Base-by-base conservation (phyloP, 2,888 invertebrate species). In the Anorthoa munda region DNA sequence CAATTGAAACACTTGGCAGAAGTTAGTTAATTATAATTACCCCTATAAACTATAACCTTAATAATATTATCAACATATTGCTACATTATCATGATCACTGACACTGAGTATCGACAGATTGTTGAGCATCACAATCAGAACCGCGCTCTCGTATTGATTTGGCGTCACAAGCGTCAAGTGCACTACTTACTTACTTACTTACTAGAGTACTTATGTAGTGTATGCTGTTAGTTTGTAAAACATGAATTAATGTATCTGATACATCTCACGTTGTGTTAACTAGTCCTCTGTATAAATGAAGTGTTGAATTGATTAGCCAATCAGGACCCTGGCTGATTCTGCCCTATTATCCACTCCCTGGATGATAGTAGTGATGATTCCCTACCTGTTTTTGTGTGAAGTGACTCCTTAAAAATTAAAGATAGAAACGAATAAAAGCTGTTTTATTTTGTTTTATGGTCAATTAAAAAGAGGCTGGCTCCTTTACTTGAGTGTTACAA, bases 151-250 rank as follows among this genome's bases (percentile, higher is more conserved):
- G 23, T 39, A 46, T 31, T 4, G 58, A 11, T 55, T 48, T 79
- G 69, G 71, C 84, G 81, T 80, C 76, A 68, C 69, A 39, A 26
- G 55, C 65, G 65, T 73, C 81, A 72, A 83, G 70, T 67, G 60
- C 66, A 56, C 2, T 2, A 12, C 12, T 12, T 1, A 39, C 13
- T 12, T 1, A 39, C 13, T n/a, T n/a, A n/a, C n/a, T n/a, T 31
- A n/a, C 7, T 21, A 51, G 0, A 23, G 26, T 55, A 48, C 58
- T 56, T 21, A 1, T 46, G 11, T 26, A 21, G 23, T 2, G 2
- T 2, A 7, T 45, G 4, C 11, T 64, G 66, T 70, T n/a, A 46
- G 66, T 76, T 63, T 55, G 31, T 31, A 11, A 9, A 53, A 51
- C 11, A 26, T 23, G 59, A n/a, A 69, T 31, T 7, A 53, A 45